Base-by-base conservation (phyloP, 2,888 invertebrate genomes). In the Philopedon plagiatum region DNA sequence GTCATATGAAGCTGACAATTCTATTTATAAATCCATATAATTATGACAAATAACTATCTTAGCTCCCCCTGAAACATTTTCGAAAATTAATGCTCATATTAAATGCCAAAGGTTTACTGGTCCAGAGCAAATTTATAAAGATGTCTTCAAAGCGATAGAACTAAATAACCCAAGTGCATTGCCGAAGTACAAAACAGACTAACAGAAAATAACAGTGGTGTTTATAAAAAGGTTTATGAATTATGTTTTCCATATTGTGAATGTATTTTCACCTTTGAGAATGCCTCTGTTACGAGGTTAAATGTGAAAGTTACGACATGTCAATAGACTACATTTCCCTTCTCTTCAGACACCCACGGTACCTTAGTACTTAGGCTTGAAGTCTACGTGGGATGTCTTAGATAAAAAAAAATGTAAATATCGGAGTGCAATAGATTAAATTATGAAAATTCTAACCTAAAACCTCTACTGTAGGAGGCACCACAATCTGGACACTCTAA, bases 241-340 rank as follows among this genome's bases (percentile, higher is more conserved):
- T 81, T 81, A 81, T 81, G 79, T 78, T 79, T 78, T 78, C 79
- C 80, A 79, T 77, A 79, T 81, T 81, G 80, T 80, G 74, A 64
- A 44, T 34, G 77, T 80, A 80, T 81, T 80, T 81, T 80, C 79
- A 80, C 76, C 73, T 67, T 65, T 61, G 62, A 62, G 58, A 49
- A 26, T 29, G 9, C n/a, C 44, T 34, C n/a, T 29, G 11, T n/a
- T 69, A 69, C 69, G 32, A 26, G 69, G 54, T 29, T 4, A 29
- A 21, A 39, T 39, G 11, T 1, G 15, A 39, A 39, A 39, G 39
- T 39, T n/a, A 15, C 3, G 21, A 44, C 5, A 62, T 44, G 23
- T 44, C 37, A 13, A n/a, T n/a, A n/a, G n/a, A n/a, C n/a, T n/a
- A n/a, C n/a, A n/a, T n/a, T n/a, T n/a, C n/a, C n/a, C n/a, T n/a